A percentile compares a stretch with the other conserved stretches of the same genome.
These are phyloP conservation scores for Chironomus striatipennis DNA, from an alignment of 1,140 invertebrate genomes.

Conservation along the genomic window DNA sequence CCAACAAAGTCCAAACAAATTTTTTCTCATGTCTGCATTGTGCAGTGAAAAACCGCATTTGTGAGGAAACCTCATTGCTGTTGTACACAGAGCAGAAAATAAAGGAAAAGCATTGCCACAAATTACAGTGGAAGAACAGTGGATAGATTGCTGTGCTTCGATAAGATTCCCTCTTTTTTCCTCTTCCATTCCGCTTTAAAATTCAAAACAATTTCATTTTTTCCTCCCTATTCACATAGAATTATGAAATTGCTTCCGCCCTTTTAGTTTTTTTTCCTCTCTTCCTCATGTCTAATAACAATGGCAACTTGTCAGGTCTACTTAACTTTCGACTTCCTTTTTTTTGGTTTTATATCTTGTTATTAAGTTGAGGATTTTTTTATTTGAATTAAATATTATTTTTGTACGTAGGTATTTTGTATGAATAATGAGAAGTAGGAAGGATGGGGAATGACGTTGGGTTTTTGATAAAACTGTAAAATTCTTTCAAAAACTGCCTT, in stretches of 20 bases:
- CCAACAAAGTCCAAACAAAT: background rate
- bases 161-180: background rate
- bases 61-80: background rate
- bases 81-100: background rate
- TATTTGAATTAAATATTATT: too few relatives aligned
- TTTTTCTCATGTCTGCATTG: background rate
- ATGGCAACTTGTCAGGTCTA: too few relatives aligned
- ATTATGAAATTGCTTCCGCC: background rate
- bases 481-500: too few relatives aligned
- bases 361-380: too few relatives aligned
- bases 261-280: background rate
- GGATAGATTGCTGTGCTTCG: background rate
- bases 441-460: too few relatives aligned
- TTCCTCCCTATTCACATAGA: background rate
- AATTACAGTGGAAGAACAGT: background rate
- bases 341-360: too few relatives aligned
- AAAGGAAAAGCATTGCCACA: conserved; percentile 5
- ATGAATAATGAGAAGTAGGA: too few relatives aligned
- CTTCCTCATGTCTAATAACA: too few relatives aligned
- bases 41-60: background rate
- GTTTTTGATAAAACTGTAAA: too few relatives aligned
- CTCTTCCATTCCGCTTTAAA: background rate
- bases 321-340: too few relatives aligned
- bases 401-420: too few relatives aligned
- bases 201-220: background rate